Percentiles rank a stretch among this genome's conserved stretches.
Conservation (phyloP, 2,113 vertebrate genomes). For the Jacana jacana region DNA sequence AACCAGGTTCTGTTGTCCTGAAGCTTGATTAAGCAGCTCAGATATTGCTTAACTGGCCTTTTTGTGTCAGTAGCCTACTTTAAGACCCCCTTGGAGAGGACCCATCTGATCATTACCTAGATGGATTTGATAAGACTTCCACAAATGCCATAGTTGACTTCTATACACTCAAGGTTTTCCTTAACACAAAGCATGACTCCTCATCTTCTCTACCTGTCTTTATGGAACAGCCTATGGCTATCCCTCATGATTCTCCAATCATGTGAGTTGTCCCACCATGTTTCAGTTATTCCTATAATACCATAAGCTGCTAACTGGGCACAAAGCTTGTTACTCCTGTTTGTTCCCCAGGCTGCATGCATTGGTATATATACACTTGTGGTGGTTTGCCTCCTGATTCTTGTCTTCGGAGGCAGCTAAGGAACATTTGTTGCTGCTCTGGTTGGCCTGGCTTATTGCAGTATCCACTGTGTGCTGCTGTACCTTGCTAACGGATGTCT, state of each 20-base stretch:
- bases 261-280: not conserved
- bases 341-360: too few relatives aligned
- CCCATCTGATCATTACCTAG: not conserved
- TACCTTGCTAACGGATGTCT: not conserved
- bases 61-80: not conserved
- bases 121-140: not conserved
- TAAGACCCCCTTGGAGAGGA: not conserved
- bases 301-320: not conserved
- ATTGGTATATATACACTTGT: too few relatives aligned
- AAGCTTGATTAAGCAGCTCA: not conserved
- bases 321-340: not conserved
- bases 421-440: too few relatives aligned
- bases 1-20: too few relatives aligned
- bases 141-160: fast-evolving
- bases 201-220: not conserved
- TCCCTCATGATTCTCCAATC: not conserved
- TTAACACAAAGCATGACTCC: not conserved
- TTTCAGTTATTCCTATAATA: not conserved
- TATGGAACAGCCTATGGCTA: too few relatives aligned
- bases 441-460: too few relatives aligned
- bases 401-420: too few relatives aligned
- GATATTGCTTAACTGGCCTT: not conserved
- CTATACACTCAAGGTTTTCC: not conserved
- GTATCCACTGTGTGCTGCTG: not conserved
- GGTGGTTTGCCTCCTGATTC: too few relatives aligned